Evolutionary conservation across 2,797 vertebrate species (phyloP).

Genomic region (Semotilus atromaculatus): DNA sequence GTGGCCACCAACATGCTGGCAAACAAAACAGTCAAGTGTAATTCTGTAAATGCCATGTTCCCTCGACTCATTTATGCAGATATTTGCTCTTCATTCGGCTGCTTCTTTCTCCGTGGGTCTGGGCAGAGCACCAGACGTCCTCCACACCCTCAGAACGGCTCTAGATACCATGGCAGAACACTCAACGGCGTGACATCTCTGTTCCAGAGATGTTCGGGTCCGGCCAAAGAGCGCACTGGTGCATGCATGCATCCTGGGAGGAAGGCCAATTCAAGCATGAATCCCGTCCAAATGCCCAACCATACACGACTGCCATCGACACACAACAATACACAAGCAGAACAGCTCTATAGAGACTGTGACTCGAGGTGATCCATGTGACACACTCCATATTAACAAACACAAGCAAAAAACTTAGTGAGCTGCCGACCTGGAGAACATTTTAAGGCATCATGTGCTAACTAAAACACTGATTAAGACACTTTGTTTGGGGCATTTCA

Average conservation of each 20-base stretch:
- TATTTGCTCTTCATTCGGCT: conserved; percentile 22
- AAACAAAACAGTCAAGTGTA: conserved; percentile 17
- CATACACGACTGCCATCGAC: background rate
- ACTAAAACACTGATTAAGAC: background rate
- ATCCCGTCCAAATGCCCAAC: conserved; percentile 6
- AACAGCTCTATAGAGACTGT: conserved; percentile 16
- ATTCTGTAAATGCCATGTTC: conserved; percentile 16
- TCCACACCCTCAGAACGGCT: background rate
- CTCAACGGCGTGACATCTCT: conserved; percentile 32
- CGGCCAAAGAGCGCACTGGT: conserved; percentile 31
- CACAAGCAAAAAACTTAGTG: background rate
- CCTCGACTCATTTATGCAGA: conserved; percentile 1
- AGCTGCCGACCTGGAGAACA: background rate
- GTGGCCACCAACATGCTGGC: conserved; percentile 2
- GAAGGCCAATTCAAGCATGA: conserved; percentile 24
- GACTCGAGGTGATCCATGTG: background rate
- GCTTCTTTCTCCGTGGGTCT: conserved; percentile 31
- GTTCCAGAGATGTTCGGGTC: conserved; percentile 11
- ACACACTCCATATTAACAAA: background rate
- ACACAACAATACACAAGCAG: conserved; percentile 8
- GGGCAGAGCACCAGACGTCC: conserved; percentile 16
- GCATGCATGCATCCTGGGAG: conserved; percentile 29
- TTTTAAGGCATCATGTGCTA: background rate
- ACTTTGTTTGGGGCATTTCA: background rate
- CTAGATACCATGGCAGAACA: conserved; percentile 23